phyloP scores from a whole-genome alignment of 2,797 vertebrate species.

The Pantherophis alleghaniensis region DNA sequence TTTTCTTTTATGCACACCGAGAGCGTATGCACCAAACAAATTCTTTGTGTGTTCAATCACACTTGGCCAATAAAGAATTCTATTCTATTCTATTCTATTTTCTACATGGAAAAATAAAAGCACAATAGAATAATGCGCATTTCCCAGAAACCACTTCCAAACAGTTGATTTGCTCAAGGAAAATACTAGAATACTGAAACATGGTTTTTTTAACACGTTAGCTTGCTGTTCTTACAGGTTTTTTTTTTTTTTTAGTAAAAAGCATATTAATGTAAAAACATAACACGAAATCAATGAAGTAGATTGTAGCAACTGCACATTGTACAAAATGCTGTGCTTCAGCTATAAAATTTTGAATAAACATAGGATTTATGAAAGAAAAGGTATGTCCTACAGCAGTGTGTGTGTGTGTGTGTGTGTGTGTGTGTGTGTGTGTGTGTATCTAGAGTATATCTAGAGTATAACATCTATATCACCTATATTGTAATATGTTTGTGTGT shows the following conservation, averaged over 20 bases:
- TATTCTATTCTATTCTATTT: too few relatives aligned
- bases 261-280: neutral
- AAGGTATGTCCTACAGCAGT: neutral
- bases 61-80: too few relatives aligned
- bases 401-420: too few relatives aligned
- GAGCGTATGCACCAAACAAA: too few relatives aligned
- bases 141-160: conserved; percentile 52
- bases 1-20: too few relatives aligned
- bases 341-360: neutral
- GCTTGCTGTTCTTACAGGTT: neutral
- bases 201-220: neutral
- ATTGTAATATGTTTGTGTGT: neutral
- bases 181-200: conserved; percentile 29
- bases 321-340: neutral
- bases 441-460: too few relatives aligned
- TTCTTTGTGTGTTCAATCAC: too few relatives aligned
- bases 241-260: neutral
- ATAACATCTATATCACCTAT: neutral
- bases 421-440: too few relatives aligned
- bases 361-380: neutral
- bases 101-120: neutral
- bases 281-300: neutral
- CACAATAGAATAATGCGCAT: conserved; percentile 36
- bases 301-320: neutral
- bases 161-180: conserved; percentile 16